Base-by-base conservation (phyloP, 2,113 vertebrate genomes). In the Muntiacus reevesi region DNA sequence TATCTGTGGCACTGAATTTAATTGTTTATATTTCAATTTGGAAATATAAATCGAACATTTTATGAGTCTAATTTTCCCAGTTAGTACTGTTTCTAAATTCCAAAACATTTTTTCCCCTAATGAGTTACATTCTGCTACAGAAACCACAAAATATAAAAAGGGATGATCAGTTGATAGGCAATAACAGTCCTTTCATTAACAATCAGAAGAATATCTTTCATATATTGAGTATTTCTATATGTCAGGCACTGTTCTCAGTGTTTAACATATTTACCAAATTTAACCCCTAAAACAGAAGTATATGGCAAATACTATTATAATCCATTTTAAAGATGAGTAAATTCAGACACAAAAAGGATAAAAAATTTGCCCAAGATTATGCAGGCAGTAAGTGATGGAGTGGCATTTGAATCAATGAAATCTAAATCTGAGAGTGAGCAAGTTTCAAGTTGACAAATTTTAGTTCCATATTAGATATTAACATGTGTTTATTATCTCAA, bases 221-320 rank as follows among this genome's bases (percentile, higher is more conserved):
- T 43, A 82, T 89, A 89, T 7, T 93, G 25, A 87, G 3, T 36
- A 93, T 59, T 93, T 93, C 10, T 89, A 16, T 55, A 74, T 52
- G 12, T 83, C 33, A 93, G 74, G 23, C 7, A 28, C 3, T 81
- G 11, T 62, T 87, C 21, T 64, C 55, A 87, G 30, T 57, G 40
- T 21, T 93, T 83, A 86, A 27, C 0, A 2, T 91, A 71, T 52
- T 93, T 92, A 67, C 2, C 47, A 94, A 16, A 64, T 64, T 82
- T 67, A 86, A 94, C 40, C 4, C 14, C 82, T 55, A 96, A 96
- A 91, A 81, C 16, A 87, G 87, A 96, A 83, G 16, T 82, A 45
- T 84, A 71, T 83, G 28, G 6, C 4, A 91, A 16, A 91, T 21
- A 96, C 3, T 60, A 40, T 54, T 91, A 71, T 45, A 60, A 86